Percentiles rank a stretch among this genome's conserved stretches.
Evolutionary conservation across 2,797 vertebrate species (phyloP).

Genomic region (Sandelia bainsii): DNA sequence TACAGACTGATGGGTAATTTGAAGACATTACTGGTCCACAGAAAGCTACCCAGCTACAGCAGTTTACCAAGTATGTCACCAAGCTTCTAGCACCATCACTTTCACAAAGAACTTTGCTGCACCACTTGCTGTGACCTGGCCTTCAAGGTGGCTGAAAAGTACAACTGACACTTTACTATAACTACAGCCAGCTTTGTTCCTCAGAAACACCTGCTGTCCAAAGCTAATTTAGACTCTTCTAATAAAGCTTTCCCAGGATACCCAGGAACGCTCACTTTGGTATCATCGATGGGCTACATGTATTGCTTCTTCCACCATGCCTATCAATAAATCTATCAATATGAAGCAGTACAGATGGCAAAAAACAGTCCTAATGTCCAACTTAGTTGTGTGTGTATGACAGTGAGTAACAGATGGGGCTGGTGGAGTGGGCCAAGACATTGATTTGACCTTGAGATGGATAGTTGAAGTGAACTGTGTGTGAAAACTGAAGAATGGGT

Average conservation of each 20-base stretch:
- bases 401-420: slow-evolving; percentile 74
- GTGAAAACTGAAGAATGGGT: slow-evolving; percentile 10
- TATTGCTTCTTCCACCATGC: slow-evolving; percentile 24
- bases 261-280: slow-evolving; percentile 18
- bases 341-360: slow-evolving; percentile 62
- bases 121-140: neutral
- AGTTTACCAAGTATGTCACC: neutral
- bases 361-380: slow-evolving; percentile 31
- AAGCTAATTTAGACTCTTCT: slow-evolving; percentile 3
- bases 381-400: slow-evolving; percentile 28
- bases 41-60: no score
- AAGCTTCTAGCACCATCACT: neutral
- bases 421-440: slow-evolving; percentile 60
- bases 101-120: neutral
- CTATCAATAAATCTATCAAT: slow-evolving; percentile 72
- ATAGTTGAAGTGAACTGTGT: slow-evolving; percentile 39
- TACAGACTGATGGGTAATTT: no score
- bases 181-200: neutral
- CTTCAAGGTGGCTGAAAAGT: neutral
- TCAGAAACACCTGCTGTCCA: slow-evolving; percentile 49
- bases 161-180: neutral
- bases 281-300: slow-evolving; percentile 37
- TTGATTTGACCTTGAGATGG: slow-evolving; percentile 78
- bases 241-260: slow-evolving; percentile 46
- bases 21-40: no score